Evolutionary conservation across 2,113 vertebrate genomes (phyloP), one percentile per base, ranked within the genome.

Genomic region (Cichladusa arquata): DNA sequence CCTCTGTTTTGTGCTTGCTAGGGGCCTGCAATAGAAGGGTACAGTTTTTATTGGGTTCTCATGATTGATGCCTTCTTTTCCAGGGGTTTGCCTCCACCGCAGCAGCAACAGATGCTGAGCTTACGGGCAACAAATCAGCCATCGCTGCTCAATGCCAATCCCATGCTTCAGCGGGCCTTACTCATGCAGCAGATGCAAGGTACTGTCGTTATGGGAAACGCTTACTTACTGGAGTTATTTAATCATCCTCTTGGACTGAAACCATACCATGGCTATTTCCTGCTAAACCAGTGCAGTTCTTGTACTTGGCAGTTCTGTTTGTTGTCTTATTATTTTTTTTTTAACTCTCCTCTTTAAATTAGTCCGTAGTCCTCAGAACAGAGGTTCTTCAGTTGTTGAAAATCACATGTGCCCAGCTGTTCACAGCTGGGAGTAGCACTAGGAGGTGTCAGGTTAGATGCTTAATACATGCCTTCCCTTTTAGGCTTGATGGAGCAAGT

Each of bases 171-270:
- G 96, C 98, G 99, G 36, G 99, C 99, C 73, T 95, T 99, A 91
- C 97, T 99, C 73, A 98, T 99, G 98, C 99, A 99, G 93, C 99
- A 99, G 96, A 98, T 99, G 98, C 99, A 99, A 98, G 99, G 99
- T 99, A 98, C 56, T 72, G 90, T 88, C 54, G 76, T 82, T 96
- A 92, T 60, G 79, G 93, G 95, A 83, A 56, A 88, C 40, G 72
- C 92, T 91, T 57, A 26, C 64, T 74, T 93, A 42, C 34, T 91
- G 86, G 67, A 94, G 81, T 89, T 95, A 88, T 76, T 88, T 90
- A 82, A 73, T 87, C 89, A 79, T 84, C 47, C 95, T 66, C 58
- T 24, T 78, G 72, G 89, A 60, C 69, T 80, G 76, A 92, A 85
- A 79, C 85, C 47, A 28, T 19, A 58, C 48, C 31, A 8, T 62